A percentile compares a stretch with the other conserved stretches of the same genome.
Conservation (phyloP, 2,113 vertebrate genomes). For the Epinephelus moara region DNA sequence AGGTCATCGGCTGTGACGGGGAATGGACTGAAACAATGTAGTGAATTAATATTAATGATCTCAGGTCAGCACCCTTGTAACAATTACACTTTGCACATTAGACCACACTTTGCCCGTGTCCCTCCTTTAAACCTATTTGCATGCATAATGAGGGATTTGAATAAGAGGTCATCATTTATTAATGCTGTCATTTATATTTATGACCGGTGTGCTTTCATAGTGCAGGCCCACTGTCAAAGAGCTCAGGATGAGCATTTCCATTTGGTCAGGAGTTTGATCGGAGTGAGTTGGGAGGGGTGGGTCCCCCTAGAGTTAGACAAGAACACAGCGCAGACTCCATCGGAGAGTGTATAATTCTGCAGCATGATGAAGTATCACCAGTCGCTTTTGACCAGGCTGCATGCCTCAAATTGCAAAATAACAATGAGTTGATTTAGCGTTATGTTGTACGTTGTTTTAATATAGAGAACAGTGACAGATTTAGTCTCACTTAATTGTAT, state of each 20-base stretch:
- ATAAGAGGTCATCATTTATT: conserved; percentile 79
- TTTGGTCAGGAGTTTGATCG: conserved; percentile 17
- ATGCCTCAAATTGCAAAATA: conserved; percentile 24
- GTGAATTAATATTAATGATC: conserved; percentile 76
- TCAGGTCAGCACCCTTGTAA: conserved; percentile 67
- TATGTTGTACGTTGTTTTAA: conserved; percentile 12
- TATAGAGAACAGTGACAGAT: conserved; percentile 11
- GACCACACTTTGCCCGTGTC: conserved; percentile 57
- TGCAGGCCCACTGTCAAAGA: conserved; percentile 18
- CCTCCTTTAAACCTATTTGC: conserved; percentile 74
- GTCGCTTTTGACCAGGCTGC: neutral
- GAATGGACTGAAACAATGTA: conserved; percentile 62
- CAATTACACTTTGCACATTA: conserved; percentile 70
- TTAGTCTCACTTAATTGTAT: conserved; percentile 27
- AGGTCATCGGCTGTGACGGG: conserved; percentile 52
- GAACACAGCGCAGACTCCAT: neutral
- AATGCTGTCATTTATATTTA: conserved; percentile 82
- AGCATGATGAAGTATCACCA: neutral
- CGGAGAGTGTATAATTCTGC: neutral
- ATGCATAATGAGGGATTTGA: conserved; percentile 76
- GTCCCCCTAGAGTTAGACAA: neutral
- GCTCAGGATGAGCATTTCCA: conserved; percentile 37
- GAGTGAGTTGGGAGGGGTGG: neutral
- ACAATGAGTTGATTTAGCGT: conserved; percentile 5
- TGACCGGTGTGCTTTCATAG: conserved; percentile 51